phyloP scores from a whole-genome alignment of 2,888 invertebrate genomes.

The Platerodrilus igneus region DNA sequence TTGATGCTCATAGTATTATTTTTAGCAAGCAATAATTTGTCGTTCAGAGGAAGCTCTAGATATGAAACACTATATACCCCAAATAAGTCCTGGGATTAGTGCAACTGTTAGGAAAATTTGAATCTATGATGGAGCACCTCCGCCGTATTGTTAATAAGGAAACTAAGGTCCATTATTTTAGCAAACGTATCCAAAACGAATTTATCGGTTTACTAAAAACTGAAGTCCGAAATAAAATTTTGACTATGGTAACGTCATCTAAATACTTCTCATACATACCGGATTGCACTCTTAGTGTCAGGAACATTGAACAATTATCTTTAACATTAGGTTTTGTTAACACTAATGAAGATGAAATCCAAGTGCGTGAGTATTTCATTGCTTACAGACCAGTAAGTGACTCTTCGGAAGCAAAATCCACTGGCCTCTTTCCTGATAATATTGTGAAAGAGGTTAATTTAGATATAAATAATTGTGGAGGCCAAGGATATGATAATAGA shows the following conservation, averaged over 20 bases:
- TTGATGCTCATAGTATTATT: slow-evolving; percentile 7
- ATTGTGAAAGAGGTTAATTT: slow-evolving; percentile 8
- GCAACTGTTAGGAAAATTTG: slow-evolving; percentile 8
- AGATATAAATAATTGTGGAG: slow-evolving; percentile 6
- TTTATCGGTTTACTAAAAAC: slow-evolving; percentile 6
- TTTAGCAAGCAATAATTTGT: slow-evolving; percentile 5
- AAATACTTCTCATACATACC: slow-evolving; percentile 6
- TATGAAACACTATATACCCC: slow-evolving; percentile 7
- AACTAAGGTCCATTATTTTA: slow-evolving; percentile 7
- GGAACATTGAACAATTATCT: slow-evolving; percentile 9
- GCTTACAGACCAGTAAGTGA: slow-evolving; percentile 11
- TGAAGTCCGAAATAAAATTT: slow-evolving; percentile 8
- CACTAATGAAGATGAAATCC: slow-evolving; percentile 14
- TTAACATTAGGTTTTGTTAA: slow-evolving; percentile 16
- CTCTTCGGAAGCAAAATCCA: slow-evolving; percentile 7
- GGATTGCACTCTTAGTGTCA: slow-evolving; percentile 8
- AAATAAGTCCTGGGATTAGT: slow-evolving; percentile 7
- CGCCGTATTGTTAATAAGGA: slow-evolving; percentile 4
- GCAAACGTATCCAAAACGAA: slow-evolving; percentile 9
- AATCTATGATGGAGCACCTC: slow-evolving; percentile 6
- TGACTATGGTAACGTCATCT: slow-evolving; percentile 6
- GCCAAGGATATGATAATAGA: slow-evolving; percentile 19
- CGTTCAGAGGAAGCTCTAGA: slow-evolving; percentile 7
- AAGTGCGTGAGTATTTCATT: slow-evolving; percentile 9
- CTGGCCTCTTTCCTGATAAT: slow-evolving; percentile 8